Conservation (phyloP, 2,888 invertebrate species). For the Pogonocherus hispidulus region DNA sequence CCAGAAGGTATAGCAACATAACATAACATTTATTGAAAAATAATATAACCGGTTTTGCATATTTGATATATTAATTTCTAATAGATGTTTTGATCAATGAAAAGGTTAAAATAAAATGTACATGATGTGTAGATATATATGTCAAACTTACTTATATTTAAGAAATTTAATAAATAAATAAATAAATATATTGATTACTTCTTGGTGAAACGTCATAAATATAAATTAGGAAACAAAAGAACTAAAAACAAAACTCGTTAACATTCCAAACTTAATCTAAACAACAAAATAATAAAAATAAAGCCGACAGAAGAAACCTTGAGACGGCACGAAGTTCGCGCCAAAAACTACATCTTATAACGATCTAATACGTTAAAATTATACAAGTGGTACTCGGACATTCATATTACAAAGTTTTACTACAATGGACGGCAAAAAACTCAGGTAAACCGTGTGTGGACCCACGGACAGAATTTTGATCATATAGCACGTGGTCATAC, state of each 20-base stretch:
- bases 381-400: constrained; percentile 26
- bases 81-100: too few species aligned
- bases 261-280: constrained; percentile 42
- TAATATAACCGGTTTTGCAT: too few species aligned
- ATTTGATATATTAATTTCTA: too few species aligned
- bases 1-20: too few species aligned
- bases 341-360: constrained; percentile 30
- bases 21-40: too few species aligned
- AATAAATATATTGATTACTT: constrained; percentile 16
- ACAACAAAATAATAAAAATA: constrained; percentile 42
- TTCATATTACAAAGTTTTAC: constrained; percentile 36
- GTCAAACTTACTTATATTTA: too few species aligned
- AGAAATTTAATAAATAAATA: not conserved
- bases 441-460: constrained; percentile 42
- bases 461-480: constrained; percentile 37
- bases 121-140: too few species aligned
- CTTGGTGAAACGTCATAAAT: constrained; percentile 35
- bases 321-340: constrained; percentile 36
- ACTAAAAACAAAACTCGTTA: constrained; percentile 37
- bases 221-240: constrained; percentile 21
- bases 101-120: too few species aligned
- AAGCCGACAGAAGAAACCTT: constrained; percentile 29
- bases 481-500: constrained; percentile 43
- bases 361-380: constrained; percentile 26
- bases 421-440: constrained; percentile 39